Evolutionary conservation across 2,113 vertebrate genomes (phyloP), one percentile per base, ranked within the genome.

Genomic region (Emydura subglobosa): DNA sequence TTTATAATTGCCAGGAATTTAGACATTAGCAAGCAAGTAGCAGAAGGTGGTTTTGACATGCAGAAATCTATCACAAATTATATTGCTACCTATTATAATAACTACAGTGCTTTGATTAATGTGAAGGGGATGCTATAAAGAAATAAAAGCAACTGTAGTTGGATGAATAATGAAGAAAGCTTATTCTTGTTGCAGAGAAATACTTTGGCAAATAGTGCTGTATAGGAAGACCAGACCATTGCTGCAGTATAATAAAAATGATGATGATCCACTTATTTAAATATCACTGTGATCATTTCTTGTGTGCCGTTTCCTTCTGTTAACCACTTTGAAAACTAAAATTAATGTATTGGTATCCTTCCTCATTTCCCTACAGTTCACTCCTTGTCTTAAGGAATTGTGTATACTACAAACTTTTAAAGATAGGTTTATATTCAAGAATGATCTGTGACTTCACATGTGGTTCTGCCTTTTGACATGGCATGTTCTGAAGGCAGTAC

Each of bases 1-100:
- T 82, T 88, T 95, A 10, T 91, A 93, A 95, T 90, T 95, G 57
- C 50, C 42, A 82, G 24, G 39, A 83, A 95, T 96, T 94, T 90
- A 88, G 55, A 65, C 87, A 83, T 87, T 55, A 96, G 68, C 54
- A 96, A 93, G 50, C 27, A 91, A 91, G 85, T 85, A 89, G 53
- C 59, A 97, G 92, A 96, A 88, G 44, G 49, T 85, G 39, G 14
- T 89, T 97, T 78, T 88, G 79, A 92, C 44, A 57, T 47, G 31
- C 29, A 65, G 44, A 95, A 91, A 87, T 61, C 74, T 87, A 2
- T 80, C 17, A 74, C 10, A 76, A 39, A 93, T 87, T 91, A n/a
- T 59, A 4, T 82, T 88, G 83, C 31, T 95, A 81, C 47, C 84
- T 87, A 29, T 50, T 81, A 24, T 39, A 78, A 24, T 39, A 78